Base-by-base conservation (phyloP, 2,113 vertebrate genomes). In the Oncorhynchus keta region DNA sequence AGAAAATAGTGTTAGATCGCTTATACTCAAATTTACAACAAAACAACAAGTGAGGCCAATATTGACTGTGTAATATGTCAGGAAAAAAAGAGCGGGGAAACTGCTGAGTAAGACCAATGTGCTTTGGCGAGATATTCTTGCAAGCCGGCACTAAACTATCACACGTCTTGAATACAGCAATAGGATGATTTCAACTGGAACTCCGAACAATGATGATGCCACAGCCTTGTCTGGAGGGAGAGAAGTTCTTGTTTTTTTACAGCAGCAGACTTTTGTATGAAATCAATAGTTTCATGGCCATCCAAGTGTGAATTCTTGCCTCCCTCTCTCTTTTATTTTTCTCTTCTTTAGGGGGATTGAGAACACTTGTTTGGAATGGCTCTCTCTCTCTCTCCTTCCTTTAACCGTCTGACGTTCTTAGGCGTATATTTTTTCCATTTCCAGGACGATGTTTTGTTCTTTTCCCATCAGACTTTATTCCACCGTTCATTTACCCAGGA, bases 241-340 rank as follows among this genome's bases (percentile, higher is more conserved):
- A 84, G 81, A 59, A 66, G 79, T 81, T 84, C 76, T 68, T 70
- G 57, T 77, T 75, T 61, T 72, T 81, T 86, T 76, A 82, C 57
- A 74, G 80, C 81, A 73, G 77, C 77, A 81, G 76, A 62, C 80
- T 74, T 70, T 82, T 83, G 68, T 78, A 79, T 83, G 77, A 91
- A 91, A 93, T 91, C 87, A 83, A 91, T 89, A 89, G 70, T 88
- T 90, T 92, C 90, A 86, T 72, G 83, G 86, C 77, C 85, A 85
- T 75, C 80, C 77, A 79, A 84, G 83, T 85, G 84, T 81, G 81
- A 85, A 85, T 85, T 77, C n/a, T 28, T 70, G 77, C 48, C 16
- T 22, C 68, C 72, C 68, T 72, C 64, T 81, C 32, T 30, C 3
- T 48, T 84, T 61, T 62, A 51, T 66, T 14, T 57, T 68, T 76